Conservation (phyloP, 2,113 vertebrate species). For the Anolis carolinensis region DNA sequence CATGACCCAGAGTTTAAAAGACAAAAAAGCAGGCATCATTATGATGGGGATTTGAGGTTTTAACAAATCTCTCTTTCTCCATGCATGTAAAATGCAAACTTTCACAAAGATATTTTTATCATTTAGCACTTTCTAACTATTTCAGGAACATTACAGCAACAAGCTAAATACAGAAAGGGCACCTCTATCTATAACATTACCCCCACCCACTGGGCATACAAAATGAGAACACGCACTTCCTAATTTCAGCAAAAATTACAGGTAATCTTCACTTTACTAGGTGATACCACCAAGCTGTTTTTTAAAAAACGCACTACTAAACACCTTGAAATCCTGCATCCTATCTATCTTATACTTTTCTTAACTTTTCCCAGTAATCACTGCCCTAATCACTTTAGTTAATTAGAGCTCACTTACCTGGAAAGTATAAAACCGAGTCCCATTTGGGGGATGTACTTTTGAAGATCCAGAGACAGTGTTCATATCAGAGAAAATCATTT, state of each 20-base stretch:
- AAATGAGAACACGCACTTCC: conserved; percentile 37
- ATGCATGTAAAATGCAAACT: conserved; percentile 44
- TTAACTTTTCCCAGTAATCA: conserved; percentile 28
- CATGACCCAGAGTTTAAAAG: conserved; percentile 33
- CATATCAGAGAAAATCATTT: conserved; percentile 99
- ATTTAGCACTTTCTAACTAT: conserved; percentile 35
- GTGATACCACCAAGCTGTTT: neutral
- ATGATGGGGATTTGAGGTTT: conserved; percentile 31
- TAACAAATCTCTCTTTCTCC: conserved; percentile 7
- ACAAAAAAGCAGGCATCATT: conserved; percentile 39
- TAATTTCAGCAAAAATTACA: conserved; percentile 46
- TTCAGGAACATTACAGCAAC: conserved; percentile 22
- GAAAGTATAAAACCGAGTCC: conserved; percentile 95
- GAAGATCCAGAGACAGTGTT: conserved; percentile 92
- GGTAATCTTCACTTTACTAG: conserved; percentile 25
- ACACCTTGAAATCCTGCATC: conserved; percentile 6
- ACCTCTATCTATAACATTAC: conserved; percentile 29
- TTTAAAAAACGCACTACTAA: neutral
- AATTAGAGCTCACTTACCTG: conserved; percentile 88
- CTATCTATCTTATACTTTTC: conserved; percentile 58
- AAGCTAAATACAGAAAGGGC: conserved; percentile 30
- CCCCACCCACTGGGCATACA: neutral
- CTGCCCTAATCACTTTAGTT: conserved; percentile 46
- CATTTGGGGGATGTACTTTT: conserved; percentile 96
- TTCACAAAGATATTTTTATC: conserved; percentile 31